These are phyloP conservation scores for Diphyllodes magnificus DNA, from an alignment of 2,113 vertebrate species.

Conservation along the genomic window DNA sequence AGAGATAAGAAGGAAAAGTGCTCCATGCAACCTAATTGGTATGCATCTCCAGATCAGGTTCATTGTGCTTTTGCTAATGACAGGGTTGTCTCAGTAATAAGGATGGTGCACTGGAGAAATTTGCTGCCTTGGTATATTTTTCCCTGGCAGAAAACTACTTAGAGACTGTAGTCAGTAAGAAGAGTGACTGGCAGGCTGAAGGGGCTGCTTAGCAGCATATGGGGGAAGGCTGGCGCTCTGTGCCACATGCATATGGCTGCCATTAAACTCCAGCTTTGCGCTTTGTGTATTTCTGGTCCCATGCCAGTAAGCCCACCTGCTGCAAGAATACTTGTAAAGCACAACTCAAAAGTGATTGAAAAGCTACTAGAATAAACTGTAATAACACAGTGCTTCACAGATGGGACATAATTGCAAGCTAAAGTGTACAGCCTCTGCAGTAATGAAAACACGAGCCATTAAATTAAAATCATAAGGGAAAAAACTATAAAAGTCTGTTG, in stretches of 20 bases:
- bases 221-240: conserved; percentile 78
- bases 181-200: conserved; percentile 84
- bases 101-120: conserved; percentile 89
- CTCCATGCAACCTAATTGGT: conserved; percentile 86
- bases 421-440: conserved; percentile 83
- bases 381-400: conserved; percentile 85
- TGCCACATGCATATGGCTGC: conserved; percentile 82
- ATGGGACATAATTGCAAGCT: conserved; percentile 86
- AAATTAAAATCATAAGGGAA: conserved; percentile 87
- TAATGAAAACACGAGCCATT: conserved; percentile 84
- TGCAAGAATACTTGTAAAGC: conserved; percentile 88
- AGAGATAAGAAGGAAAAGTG: conserved; percentile 85
- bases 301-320: conserved; percentile 86
- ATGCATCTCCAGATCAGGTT: conserved; percentile 86
- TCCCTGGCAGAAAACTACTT: conserved; percentile 85
- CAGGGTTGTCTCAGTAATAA: conserved; percentile 89
- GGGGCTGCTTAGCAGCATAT: conserved; percentile 80
- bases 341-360: conserved; percentile 87
- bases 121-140: conserved; percentile 85
- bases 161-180: conserved; percentile 81
- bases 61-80: conserved; percentile 92
- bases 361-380: conserved; percentile 87
- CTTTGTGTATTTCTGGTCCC: conserved; percentile 82
- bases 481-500: conserved; percentile 81
- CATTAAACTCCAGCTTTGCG: conserved; percentile 84